A percentile compares a stretch with the other conserved stretches of the same genome.
Conservation (phyloP, 2,888 invertebrate genomes). For the Oxyteleia sp. region DNA sequence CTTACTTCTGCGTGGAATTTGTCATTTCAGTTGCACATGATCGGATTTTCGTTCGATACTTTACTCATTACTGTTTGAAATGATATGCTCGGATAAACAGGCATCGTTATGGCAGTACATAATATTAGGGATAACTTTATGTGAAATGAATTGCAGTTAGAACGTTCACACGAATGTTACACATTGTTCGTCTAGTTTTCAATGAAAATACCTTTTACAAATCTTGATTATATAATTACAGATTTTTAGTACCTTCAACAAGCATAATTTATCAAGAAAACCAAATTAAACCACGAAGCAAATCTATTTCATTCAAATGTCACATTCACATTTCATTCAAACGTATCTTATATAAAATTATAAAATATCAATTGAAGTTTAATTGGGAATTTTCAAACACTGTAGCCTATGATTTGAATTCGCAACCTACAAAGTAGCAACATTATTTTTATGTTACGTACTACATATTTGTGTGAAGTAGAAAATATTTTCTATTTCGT, state of each 20-base stretch:
- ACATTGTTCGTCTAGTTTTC: too few species aligned
- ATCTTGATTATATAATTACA: not conserved
- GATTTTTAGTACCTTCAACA: too few species aligned
- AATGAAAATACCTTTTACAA: not conserved
- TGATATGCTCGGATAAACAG: slow-evolving; percentile 66
- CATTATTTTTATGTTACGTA: slow-evolving; percentile 3
- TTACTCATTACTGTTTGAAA: slow-evolving; percentile 11
- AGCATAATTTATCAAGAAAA: too few species aligned
- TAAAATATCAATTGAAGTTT: too few species aligned
- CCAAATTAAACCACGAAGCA: not conserved
- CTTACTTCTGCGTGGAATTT: slow-evolving; percentile 3
- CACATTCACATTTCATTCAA: not conserved
- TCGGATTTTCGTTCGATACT: not conserved
- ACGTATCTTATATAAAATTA: too few species aligned
- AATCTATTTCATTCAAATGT: too few species aligned
- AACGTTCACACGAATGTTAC: too few species aligned
- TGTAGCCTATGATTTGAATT: too few species aligned
- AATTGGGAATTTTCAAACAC: too few species aligned
- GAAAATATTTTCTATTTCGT: not conserved
- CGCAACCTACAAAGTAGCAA: not conserved
- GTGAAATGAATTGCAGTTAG: too few species aligned
- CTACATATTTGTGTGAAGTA: not conserved
- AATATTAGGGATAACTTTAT: slow-evolving; percentile 33
- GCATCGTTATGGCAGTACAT: slow-evolving; percentile 75
- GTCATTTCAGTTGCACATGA: slow-evolving; percentile 17